These are phyloP conservation scores for Hippasteria phrygiana DNA, from an alignment of 53 echinoderm and acorn worm genomes.

Conservation along the genomic window DNA sequence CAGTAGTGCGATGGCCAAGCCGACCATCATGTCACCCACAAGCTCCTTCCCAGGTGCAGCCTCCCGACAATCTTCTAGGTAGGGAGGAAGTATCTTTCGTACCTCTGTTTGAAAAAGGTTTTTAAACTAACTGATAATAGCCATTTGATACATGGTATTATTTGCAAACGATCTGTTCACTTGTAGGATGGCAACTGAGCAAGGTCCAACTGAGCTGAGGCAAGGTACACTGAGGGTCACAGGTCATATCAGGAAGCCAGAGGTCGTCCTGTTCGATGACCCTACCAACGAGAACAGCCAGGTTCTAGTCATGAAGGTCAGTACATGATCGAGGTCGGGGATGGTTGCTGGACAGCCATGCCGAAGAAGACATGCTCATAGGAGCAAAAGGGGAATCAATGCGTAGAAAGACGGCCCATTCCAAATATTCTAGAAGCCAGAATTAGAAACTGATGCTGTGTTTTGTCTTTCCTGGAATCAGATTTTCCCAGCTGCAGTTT, in stretches of 20 bases:
- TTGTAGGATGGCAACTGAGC: conserved; percentile 12
- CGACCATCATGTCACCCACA: conserved; percentile 70
- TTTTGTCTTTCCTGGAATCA: too few species aligned
- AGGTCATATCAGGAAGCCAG: conserved; percentile 87
- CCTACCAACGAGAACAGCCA: conserved; percentile 93
- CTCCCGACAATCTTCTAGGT: conserved; percentile 73
- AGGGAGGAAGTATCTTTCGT: background rate
- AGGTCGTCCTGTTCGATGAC: conserved; percentile 96
- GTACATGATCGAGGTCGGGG: background rate
- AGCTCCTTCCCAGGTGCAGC: conserved; percentile 75
- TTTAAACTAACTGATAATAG: too few species aligned
- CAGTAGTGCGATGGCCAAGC: conserved; percentile 72
- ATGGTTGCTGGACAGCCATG: background rate
- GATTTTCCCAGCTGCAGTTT: background rate
- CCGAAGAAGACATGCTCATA: background rate
- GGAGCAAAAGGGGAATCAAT: background rate
- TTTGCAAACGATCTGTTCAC: too few species aligned
- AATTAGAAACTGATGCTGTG: too few species aligned
- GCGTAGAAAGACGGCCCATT: too few species aligned
- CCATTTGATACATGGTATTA: too few species aligned
- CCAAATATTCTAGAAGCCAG: too few species aligned
- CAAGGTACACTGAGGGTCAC: conserved; percentile 79
- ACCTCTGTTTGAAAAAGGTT: background rate
- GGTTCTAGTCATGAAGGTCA: conserved; percentile 91
- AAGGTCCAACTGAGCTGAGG: conserved; percentile 12